phyloP scores from a whole-genome alignment of 2,797 vertebrate species.

The Acrocephalus scirpaceus region DNA sequence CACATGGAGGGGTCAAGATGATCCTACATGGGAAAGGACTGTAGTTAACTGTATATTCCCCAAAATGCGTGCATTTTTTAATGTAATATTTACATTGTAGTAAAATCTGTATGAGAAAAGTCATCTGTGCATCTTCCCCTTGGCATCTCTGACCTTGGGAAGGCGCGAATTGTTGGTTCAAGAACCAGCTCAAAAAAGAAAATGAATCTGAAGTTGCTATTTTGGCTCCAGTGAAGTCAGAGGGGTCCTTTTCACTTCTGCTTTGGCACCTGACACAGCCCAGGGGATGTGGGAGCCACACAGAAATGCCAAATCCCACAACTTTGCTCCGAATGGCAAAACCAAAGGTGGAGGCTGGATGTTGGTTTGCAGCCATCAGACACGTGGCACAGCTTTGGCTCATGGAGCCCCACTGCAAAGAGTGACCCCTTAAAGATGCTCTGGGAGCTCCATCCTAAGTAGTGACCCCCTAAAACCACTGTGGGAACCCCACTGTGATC shows the following conservation, averaged over 20 bases:
- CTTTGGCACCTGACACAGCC: neutral
- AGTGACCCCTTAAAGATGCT: neutral
- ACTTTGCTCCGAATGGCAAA: neutral
- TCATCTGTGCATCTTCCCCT: neutral
- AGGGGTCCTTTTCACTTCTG: neutral
- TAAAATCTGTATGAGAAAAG: neutral
- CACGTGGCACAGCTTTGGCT: neutral
- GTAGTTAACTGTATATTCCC: neutral
- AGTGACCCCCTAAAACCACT: neutral
- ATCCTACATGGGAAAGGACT: neutral
- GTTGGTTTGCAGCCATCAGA: neutral
- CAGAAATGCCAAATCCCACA: neutral
- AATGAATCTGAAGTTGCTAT: neutral
- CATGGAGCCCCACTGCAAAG: neutral
- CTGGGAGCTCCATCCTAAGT: neutral
- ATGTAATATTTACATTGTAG: neutral
- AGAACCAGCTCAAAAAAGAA: neutral
- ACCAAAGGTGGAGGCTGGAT: accelerated
- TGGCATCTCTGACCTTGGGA: neutral
- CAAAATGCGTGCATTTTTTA: accelerated
- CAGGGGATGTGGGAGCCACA: neutral
- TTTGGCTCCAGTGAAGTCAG: neutral
- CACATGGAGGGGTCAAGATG: neutral
- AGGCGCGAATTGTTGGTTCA: neutral
- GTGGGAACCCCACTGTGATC: neutral